These are phyloP conservation scores for Goniozus legneri DNA, from an alignment of 1,140 invertebrate species.

Conservation along the genomic window DNA sequence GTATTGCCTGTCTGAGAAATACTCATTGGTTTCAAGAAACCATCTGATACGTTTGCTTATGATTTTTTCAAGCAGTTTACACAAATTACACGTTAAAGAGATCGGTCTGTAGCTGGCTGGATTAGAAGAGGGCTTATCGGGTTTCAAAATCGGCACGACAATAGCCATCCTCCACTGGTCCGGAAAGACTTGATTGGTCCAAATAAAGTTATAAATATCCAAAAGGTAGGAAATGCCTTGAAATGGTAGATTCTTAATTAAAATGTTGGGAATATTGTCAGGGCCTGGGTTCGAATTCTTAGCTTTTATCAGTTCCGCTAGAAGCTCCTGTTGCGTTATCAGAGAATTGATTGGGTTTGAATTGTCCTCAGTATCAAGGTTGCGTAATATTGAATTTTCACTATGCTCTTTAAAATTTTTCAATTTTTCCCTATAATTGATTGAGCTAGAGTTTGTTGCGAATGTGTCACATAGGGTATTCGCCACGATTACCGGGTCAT, in stretches of 20 bases:
- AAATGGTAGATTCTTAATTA: background rate
- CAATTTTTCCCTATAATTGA: no score
- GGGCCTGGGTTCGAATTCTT: background rate
- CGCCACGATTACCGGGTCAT: no score
- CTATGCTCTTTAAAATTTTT: no score
- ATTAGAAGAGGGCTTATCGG: background rate
- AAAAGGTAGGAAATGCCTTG: background rate
- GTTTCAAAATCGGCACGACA: constrained; percentile 1
- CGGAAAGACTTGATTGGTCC: background rate
- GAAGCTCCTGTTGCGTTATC: no score
- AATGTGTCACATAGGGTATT: no score
- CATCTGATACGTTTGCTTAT: background rate
- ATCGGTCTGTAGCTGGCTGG: constrained; percentile 5
- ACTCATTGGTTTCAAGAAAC: background rate
- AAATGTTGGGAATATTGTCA: background rate
- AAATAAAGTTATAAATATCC: background rate
- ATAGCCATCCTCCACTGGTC: background rate
- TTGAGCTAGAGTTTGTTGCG: no score
- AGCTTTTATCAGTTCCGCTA: no score
- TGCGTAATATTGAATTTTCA: no score
- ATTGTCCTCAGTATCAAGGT: no score
- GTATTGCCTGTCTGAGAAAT: no score
- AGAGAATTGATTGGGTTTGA: no score
- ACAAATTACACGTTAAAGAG: background rate
- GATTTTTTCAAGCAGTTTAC: constrained; percentile 8